Percentiles rank a stretch among this genome's conserved stretches.
Evolutionary conservation across 2,888 invertebrate species (phyloP).

Genomic region (Drosophila koepferae): DNA sequence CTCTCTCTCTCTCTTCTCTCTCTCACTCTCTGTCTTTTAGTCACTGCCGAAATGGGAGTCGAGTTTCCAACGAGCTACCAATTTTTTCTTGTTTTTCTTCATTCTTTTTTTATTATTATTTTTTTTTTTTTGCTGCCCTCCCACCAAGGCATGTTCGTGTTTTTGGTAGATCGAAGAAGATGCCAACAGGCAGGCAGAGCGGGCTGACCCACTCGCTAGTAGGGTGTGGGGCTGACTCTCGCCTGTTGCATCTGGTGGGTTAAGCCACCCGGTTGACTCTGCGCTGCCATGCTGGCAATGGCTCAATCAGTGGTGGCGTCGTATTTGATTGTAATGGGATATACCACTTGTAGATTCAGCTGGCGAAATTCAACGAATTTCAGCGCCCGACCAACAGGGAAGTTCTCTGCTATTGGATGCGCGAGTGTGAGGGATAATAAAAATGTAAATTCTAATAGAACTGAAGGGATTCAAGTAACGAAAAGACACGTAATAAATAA

Average conservation of each 20-base stretch:
- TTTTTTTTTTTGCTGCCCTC: conserved; percentile 14
- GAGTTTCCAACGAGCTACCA: conserved; percentile 70
- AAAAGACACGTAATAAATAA: background rate
- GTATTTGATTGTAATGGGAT: conserved; percentile 76
- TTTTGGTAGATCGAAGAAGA: conserved; percentile 73
- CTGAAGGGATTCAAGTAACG: background rate
- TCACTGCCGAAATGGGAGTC: conserved; percentile 42
- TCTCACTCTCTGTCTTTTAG: background rate
- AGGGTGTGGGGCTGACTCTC: conserved; percentile 12
- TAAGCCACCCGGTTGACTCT: conserved; percentile 34
- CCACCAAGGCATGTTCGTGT: conserved; percentile 55
- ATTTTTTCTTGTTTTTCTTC: conserved; percentile 46
- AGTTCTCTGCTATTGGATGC: background rate
- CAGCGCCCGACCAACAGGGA: background rate
- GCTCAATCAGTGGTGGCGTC: conserved; percentile 79
- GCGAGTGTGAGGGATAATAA: background rate
- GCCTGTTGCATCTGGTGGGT: conserved; percentile 60
- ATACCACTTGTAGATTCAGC: conserved; percentile 73
- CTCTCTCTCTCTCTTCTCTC: background rate
- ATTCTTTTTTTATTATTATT: background rate
- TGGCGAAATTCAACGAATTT: conserved; percentile 29
- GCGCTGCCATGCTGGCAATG: conserved; percentile 49
- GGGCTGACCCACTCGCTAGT: conserved; percentile 6
- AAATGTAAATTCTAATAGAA: background rate
- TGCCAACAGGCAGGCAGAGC: conserved; percentile 28